Conservation (phyloP, 2,888 invertebrate species). For the Branchellion lobata region DNA sequence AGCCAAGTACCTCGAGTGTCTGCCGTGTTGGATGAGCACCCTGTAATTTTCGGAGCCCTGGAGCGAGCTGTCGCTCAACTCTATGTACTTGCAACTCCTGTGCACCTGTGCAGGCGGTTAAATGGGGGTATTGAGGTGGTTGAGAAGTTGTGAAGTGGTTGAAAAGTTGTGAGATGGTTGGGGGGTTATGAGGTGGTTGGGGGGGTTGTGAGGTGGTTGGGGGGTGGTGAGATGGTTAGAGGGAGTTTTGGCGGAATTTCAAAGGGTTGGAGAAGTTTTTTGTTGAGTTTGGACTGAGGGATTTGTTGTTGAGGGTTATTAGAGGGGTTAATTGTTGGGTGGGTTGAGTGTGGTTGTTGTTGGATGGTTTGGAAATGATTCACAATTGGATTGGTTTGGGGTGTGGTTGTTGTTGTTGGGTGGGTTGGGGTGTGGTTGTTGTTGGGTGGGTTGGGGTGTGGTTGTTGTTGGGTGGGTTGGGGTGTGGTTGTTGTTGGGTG, state of each 20-base stretch:
- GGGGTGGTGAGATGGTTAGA: background rate
- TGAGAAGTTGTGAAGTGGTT: background rate
- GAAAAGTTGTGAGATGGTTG: background rate
- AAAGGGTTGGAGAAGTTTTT: too few relatives aligned
- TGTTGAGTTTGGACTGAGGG: too few relatives aligned
- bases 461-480: too few relatives aligned
- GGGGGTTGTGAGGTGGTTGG: background rate
- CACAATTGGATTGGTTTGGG: too few relatives aligned
- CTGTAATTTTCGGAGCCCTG: background rate
- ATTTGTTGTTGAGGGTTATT: background rate
- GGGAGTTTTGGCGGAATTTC: too few relatives aligned
- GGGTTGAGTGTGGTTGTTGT: background rate
- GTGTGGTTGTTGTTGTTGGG: too few relatives aligned
- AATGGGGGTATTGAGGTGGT: background rate
- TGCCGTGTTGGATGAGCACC: constrained; percentile 18
- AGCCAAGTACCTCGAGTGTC: background rate
- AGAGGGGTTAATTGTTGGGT: background rate
- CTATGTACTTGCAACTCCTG: background rate
- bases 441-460: too few relatives aligned
- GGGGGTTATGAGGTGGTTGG: background rate
- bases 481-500: too few relatives aligned
- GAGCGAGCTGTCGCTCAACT: constrained; percentile 2
- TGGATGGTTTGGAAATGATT: too few relatives aligned
- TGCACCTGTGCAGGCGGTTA: constrained; percentile 3
- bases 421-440: too few relatives aligned